Evolutionary conservation across 2,113 vertebrate species (phyloP).

Genomic region (Epinephelus cyanopodus): DNA sequence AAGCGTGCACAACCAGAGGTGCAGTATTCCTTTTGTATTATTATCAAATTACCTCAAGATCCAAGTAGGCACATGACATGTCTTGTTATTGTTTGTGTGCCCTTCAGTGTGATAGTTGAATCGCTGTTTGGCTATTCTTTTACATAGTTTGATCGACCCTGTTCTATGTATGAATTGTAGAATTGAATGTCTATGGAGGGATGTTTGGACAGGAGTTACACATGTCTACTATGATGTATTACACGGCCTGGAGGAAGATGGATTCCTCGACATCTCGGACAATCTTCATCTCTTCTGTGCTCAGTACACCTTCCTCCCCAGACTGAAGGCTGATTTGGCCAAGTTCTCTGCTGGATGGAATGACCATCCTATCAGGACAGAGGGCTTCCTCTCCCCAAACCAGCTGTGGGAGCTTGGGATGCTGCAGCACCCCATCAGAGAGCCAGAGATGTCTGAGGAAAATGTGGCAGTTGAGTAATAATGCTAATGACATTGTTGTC

Average conservation of each 20-base stretch:
- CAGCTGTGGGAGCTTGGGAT: constrained; percentile 6
- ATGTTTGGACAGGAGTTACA: constrained; percentile 3
- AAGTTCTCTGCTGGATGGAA: constrained; percentile 9
- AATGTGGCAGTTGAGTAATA: constrained; percentile 3
- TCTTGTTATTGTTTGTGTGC: not conserved
- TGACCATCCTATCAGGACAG: constrained; percentile 6
- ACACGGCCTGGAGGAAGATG: constrained; percentile 18
- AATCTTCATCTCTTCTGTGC: constrained; percentile 12
- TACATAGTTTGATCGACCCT: no score
- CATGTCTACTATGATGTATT: not conserved
- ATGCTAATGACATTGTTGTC: constrained; percentile 1
- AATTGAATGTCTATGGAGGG: not conserved
- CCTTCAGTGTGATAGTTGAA: not conserved
- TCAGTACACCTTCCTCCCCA: constrained; percentile 13
- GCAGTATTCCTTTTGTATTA: no score
- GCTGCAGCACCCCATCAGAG: constrained; percentile 2
- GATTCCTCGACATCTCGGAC: not conserved
- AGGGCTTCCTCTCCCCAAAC: not conserved
- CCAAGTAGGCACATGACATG: constrained; percentile 1
- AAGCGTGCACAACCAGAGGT: constrained; percentile 15
- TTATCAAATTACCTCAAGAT: no score
- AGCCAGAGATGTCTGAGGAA: constrained; percentile 7
- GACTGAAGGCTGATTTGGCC: constrained; percentile 1
- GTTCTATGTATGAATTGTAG: no score
- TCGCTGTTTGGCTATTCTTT: no score